phyloP scores from a whole-genome alignment of 2,113 vertebrate species.

The Myocastor coypus region DNA sequence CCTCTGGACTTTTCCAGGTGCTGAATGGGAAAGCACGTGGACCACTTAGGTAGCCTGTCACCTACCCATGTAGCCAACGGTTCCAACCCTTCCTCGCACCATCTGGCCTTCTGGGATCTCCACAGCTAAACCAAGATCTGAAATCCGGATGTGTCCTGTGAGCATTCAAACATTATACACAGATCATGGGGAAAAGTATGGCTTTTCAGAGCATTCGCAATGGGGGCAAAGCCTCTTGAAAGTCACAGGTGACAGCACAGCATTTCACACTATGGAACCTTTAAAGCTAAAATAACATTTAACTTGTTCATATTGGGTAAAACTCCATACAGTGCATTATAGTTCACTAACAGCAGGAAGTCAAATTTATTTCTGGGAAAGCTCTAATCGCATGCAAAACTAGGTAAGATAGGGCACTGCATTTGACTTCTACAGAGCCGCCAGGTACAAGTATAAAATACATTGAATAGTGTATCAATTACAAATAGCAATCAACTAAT shows the following conservation, averaged over 20 bases:
- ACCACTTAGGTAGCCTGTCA: not conserved
- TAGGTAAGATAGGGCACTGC: not conserved
- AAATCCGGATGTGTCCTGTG: conserved; percentile 95
- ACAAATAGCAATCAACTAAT: not conserved
- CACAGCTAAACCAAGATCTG: conserved; percentile 94
- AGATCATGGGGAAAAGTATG: not conserved
- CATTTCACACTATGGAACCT: not conserved
- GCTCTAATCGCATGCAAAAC: not conserved
- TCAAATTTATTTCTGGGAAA: not conserved
- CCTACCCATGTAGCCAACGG: conserved; percentile 96
- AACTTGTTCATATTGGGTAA: not conserved
- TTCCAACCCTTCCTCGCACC: conserved; percentile 93
- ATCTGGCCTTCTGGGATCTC: conserved; percentile 93
- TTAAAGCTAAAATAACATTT: not conserved
- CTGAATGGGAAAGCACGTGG: not conserved
- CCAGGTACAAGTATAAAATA: not conserved
- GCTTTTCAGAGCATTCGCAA: not conserved
- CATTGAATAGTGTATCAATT: not conserved
- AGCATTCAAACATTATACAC: conserved; percentile 68
- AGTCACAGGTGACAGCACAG: not conserved
- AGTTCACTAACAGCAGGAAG: not conserved
- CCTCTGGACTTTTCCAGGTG: not conserved
- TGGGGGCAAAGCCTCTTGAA: not conserved
- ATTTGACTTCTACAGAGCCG: not conserved
- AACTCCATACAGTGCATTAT: not conserved